A percentile compares a stretch with the other conserved stretches of the same genome.
These are phyloP conservation scores for Sylvilagus floridanus DNA, from an alignment of 2,797 vertebrate genomes.

Conservation along the genomic window DNA sequence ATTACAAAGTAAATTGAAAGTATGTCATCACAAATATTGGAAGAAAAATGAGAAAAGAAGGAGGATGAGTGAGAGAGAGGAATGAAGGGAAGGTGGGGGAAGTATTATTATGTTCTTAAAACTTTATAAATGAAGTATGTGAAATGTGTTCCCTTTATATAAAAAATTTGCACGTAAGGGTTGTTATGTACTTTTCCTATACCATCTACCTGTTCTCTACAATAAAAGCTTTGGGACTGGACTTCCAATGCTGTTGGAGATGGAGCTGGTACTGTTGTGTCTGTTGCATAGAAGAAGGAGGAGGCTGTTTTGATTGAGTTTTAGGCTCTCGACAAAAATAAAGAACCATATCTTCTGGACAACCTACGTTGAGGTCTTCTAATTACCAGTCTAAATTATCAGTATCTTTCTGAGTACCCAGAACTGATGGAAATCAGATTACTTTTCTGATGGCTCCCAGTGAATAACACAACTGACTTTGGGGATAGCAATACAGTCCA, in stretches of 20 bases:
- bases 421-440: conserved; percentile 5
- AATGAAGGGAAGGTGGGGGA: too few species aligned
- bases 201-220: background rate
- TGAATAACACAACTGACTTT: background rate
- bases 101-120: too few species aligned
- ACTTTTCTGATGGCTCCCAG: background rate
- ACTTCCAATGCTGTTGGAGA: background rate
- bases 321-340: background rate
- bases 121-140: too few species aligned
- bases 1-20: too few species aligned
- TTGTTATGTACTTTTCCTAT: background rate
- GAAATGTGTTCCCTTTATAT: too few species aligned
- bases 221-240: background rate
- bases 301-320: background rate
- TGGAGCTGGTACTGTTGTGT: background rate
- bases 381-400: conserved; percentile 6
- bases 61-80: too few species aligned
- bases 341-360: background rate
- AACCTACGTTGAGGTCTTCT: background rate
- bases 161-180: background rate
- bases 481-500: background rate
- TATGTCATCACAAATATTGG: too few species aligned
- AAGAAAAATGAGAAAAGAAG: too few species aligned
- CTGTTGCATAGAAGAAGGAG: background rate
- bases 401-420: background rate